Base-by-base conservation (phyloP, 2,113 vertebrate species). In the Trogon surrucura region DNA sequence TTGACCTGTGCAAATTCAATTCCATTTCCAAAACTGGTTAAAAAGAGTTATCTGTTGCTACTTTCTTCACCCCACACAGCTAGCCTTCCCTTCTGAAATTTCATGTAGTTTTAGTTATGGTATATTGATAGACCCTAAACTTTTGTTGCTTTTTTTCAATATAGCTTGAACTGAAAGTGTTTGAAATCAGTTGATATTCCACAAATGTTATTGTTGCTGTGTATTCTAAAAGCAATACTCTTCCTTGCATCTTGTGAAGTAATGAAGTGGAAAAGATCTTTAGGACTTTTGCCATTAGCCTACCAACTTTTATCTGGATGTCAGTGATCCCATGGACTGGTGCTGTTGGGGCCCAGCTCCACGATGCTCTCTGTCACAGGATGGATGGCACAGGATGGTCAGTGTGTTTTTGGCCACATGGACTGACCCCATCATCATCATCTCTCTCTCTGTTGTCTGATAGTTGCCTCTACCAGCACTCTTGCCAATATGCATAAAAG, bases 321-420 rank as follows among this genome's bases (percentile, higher is more conserved):
- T 9, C 44, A 8, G 4, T 65, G 64, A 66, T 34, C 14, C 22
- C 4, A 0, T 5, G 16, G 51, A 41, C 50, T 81, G n/a, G 25
- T 2, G 2, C 29, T 47, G 60, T 32, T 0, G 0, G 15, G 19
- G 9, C 26, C 15, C 18, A 69, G 19, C 44, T 41, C 36, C 6
- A 0, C 29, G 30, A 36, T 30, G 44, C 16, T 12, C 80, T 29
- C 16, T 47, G n/a, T 34, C 12, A 26, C 60, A 62, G 25, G 36
- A 38, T 62, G 60, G 45, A 21, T 22, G 44, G 56, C 38, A 58
- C 50, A 60, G 36, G 17, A 38, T 16, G 41, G 25, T 26, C 54
- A 30, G 10, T 45, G 65, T 41, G 21, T 12, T 89, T 66, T 81
- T 1, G 5, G 56, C 61, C 65, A 60, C 18, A 3, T 7, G 29